Base-by-base conservation (phyloP, 2,113 vertebrate genomes). In the Phaethon lepturus region DNA sequence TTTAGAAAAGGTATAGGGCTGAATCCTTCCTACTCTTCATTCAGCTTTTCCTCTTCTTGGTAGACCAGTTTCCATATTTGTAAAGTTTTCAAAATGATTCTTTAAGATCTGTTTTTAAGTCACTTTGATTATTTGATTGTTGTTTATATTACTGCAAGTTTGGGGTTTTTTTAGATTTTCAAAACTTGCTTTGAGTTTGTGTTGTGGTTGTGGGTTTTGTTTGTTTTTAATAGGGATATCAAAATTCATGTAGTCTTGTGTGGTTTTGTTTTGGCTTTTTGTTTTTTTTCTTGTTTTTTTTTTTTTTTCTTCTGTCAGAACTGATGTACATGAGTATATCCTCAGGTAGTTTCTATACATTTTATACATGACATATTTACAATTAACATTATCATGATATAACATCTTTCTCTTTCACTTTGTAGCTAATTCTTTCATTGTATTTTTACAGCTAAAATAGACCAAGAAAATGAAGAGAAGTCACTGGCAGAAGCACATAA, bases 391-490 rank as follows among this genome's bases (percentile, higher is more conserved):
- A 40, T 45, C 50, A 9, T 63, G 31, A 83, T 90, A 28, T 8
- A 75, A 16, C 2, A 29, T 40, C 7, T 56, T 25, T 77, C 26
- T 55, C 13, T 80, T 78, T 93, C 3, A 53, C 19, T 13, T 77
- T 60, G 23, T 89, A 73, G 9, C 17, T 97, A 88, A 97, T 80
- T 29, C 85, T 89, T 67, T 79, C 81, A 45, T 95, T 93, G 7
- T 95, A 86, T 93, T 49, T 87, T 97, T 97, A 60, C 98, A 99
- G 99, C 99, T 84, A 99, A 99, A 98, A 98, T 97, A 93, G 99
- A 99, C 89, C 98, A 99, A 98, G 99, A 99, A 89, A 96, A 97
- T n/a, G 98, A 99, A 86, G 99, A 99, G 58, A 96, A 93, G 63
- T 98, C 99, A 53, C 97, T 99, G 75, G 95, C 98, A 95, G 98